Conservation (phyloP, 2,888 invertebrate genomes). For the Apamea sordens region DNA sequence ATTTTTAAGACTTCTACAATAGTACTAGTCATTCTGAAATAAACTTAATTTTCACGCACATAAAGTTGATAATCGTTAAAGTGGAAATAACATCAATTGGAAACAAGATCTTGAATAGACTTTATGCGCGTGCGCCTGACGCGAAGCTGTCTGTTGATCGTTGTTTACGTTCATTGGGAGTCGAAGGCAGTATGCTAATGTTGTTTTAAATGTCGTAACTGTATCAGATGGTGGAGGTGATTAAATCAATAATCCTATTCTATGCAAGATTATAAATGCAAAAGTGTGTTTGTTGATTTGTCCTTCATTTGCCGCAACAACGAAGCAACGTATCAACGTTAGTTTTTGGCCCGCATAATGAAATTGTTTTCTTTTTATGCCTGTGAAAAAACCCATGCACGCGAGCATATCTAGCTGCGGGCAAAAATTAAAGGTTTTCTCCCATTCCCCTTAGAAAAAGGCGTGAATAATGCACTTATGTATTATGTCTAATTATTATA, state of each 20-base stretch:
- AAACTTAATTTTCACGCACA: accelerated
- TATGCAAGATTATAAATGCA: not conserved
- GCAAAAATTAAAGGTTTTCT: not conserved
- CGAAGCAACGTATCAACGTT: not conserved
- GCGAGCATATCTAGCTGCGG: not conserved
- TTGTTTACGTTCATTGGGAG: conserved; percentile 46
- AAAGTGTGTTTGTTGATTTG: not conserved
- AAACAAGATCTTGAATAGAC: not conserved
- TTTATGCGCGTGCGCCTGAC: conserved; percentile 45
- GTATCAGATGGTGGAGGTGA: conserved; percentile 28
- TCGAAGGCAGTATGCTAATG: conserved; percentile 40
- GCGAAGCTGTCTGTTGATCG: conserved; percentile 39
- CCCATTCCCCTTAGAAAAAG: not conserved
- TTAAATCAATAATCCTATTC: conserved; percentile 2
- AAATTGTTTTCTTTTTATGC: not conserved
- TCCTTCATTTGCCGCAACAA: not conserved
- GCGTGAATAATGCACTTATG: not conserved
- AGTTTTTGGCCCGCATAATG: not conserved
- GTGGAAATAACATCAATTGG: not conserved
- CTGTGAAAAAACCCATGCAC: not conserved
- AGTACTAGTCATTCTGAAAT: not conserved
- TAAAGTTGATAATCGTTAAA: not conserved
- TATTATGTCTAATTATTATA: too few relatives aligned
- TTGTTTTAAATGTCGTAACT: conserved; percentile 11
- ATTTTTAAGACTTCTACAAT: not conserved